Base-by-base conservation (phyloP, 2,797 vertebrate genomes). In the Takifugu rubripes region DNA sequence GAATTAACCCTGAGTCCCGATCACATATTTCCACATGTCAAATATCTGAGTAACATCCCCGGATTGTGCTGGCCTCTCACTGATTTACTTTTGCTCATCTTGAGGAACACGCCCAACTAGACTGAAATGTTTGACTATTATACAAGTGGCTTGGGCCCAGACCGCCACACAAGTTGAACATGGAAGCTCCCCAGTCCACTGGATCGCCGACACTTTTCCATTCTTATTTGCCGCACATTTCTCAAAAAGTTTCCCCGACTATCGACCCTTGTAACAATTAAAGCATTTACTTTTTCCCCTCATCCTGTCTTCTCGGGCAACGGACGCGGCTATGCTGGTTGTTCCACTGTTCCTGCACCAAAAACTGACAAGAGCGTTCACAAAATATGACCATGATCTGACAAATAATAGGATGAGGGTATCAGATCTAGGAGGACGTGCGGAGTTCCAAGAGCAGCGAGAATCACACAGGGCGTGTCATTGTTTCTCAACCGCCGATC, bases 381-480 rank as follows among this genome's bases (percentile, higher is more conserved):
- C 58, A 70, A 59, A 79, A 89, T 51, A 78, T 74, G 74, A 66
- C 77, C 33, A 49, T 88, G 90, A 91, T 91, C 78, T 83, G 70
- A 87, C 74, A 80, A 90, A 89, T 88, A 25, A 51, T 86, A 85
- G 79, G 79, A 87, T 78, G 67, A 50, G 76, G 68, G 81, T 81
- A 87, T 89, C 85, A 85, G 69, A 81, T 79, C 68, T 14, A 71
- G 68, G 68, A 83, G 85, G 80, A 86, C 33, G 71, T 89, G 81
- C 86, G 69, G 77, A 82, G 77, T 87, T 90, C 59, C 73, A 70
- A 57, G 58, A 83, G 81, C 75, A 78, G 76, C 61, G 66, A 80
- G 85, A 89, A 86, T 88, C 84, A 56, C 83, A 87, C 81, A 87
- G 89, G 88, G 80, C 72, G 79, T 89, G 86, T 89, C 87, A 91